phyloP scores from a whole-genome alignment of 2,888 invertebrate species.

The Platycheirus albimanus region DNA sequence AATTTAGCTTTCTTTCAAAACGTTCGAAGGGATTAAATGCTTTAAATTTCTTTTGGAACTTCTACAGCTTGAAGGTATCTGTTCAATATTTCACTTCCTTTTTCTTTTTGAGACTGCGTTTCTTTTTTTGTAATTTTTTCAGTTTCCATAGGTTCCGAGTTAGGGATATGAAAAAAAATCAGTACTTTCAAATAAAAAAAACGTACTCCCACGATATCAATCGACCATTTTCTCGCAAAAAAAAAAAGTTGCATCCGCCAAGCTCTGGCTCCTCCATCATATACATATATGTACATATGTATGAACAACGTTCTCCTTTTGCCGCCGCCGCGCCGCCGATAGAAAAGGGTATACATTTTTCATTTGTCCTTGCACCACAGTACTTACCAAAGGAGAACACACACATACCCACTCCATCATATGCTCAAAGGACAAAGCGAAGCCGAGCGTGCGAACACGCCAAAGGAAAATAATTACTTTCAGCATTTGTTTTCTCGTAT shows the following conservation, averaged over 20 bases:
- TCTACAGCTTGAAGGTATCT: no score
- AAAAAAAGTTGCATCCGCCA: background rate
- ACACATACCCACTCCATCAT: constrained; percentile 19
- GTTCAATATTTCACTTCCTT: no score
- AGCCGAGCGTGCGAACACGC: constrained; percentile 44
- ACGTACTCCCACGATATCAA: constrained; percentile 4
- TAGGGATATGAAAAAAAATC: no score
- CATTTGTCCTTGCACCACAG: constrained; percentile 31
- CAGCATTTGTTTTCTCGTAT: constrained; percentile 56
- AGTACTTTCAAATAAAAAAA: background rate
- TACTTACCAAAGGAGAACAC: constrained; percentile 12
- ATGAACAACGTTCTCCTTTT: no score
- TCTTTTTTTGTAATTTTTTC: background rate
- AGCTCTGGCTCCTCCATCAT: background rate
- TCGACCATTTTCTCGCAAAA: constrained; percentile 3
- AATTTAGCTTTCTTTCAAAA: no score
- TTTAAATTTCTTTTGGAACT: no score
- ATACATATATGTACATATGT: no score
- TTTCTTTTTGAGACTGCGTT: no score
- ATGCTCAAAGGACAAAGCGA: constrained; percentile 50
- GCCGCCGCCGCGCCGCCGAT: background rate
- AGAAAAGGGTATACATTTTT: constrained; percentile 46
- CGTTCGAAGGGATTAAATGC: no score
- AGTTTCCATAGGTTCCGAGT: no score
- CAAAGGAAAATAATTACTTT: constrained; percentile 72